These are phyloP conservation scores for Sepioteuthis lessoniana DNA, from an alignment of 2,888 invertebrate genomes.

Conservation along the genomic window DNA sequence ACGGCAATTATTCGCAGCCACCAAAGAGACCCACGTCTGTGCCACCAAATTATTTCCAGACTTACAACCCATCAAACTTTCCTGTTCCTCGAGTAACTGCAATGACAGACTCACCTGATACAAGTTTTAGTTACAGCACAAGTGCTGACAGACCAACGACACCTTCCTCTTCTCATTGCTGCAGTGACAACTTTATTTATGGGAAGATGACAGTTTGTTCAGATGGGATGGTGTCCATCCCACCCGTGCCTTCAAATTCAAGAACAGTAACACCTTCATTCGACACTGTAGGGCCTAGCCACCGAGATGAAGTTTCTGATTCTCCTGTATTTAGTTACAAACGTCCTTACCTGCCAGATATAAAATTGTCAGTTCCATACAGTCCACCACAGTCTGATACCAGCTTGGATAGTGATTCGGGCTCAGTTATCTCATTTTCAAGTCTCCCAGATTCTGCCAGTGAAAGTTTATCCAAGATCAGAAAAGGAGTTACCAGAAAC, in stretches of 20 bases:
- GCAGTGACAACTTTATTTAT: neutral
- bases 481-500: no score
- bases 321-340: neutral
- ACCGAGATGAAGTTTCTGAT: neutral
- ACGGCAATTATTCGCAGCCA: neutral
- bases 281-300: neutral
- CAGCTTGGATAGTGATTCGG: neutral
- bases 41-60: neutral
- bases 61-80: neutral
- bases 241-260: neutral
- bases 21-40: neutral
- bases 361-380: neutral
- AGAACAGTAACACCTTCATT: neutral
- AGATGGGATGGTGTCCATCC: neutral
- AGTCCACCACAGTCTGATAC: neutral
- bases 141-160: neutral
- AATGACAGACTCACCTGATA: neutral
- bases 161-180: neutral
- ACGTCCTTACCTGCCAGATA: conserved; percentile 35
- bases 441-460: conserved; percentile 25
- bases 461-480: neutral
- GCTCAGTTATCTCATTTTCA: neutral
- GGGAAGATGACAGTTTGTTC: conserved; percentile 26
- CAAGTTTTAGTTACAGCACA: neutral
- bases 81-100: neutral